phyloP scores from a whole-genome alignment of 2,888 invertebrate genomes.

The Apodemia hepburni region DNA sequence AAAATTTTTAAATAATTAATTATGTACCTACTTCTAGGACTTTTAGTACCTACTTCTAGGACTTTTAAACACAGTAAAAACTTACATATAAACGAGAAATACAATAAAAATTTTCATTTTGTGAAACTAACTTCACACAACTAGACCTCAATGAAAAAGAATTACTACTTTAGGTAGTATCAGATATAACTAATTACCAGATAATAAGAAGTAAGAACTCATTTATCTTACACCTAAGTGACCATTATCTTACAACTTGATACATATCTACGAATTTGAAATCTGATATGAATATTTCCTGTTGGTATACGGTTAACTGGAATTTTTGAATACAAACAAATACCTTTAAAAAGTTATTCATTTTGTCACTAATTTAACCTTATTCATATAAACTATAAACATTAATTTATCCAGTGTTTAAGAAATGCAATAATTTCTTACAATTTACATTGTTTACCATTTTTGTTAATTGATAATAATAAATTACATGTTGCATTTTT shows the following conservation, averaged over 20 bases:
- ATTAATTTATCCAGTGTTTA: no score
- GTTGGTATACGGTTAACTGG: neutral
- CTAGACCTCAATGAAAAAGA: neutral
- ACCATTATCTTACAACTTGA: neutral
- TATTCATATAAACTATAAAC: neutral
- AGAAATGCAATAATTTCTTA: no score
- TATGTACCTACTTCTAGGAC: neutral
- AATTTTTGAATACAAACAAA: neutral
- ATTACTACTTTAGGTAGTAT: no score
- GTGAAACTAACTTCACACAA: neutral
- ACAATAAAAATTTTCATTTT: neutral
- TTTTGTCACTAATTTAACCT: neutral
- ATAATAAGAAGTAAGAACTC: neutral
- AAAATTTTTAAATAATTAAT: neutral
- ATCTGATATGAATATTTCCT: neutral
- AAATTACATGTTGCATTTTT: no score
- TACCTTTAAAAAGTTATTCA: neutral
- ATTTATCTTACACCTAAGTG: neutral
- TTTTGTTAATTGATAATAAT: no score
- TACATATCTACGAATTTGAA: neutral
- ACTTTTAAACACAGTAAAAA: neutral
- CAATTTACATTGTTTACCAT: no score
- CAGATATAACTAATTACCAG: constrained; percentile 7
- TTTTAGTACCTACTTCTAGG: neutral
- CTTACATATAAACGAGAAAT: neutral